phyloP scores from a whole-genome alignment of 2,113 vertebrate genomes.

The Solea senegalensis region DNA sequence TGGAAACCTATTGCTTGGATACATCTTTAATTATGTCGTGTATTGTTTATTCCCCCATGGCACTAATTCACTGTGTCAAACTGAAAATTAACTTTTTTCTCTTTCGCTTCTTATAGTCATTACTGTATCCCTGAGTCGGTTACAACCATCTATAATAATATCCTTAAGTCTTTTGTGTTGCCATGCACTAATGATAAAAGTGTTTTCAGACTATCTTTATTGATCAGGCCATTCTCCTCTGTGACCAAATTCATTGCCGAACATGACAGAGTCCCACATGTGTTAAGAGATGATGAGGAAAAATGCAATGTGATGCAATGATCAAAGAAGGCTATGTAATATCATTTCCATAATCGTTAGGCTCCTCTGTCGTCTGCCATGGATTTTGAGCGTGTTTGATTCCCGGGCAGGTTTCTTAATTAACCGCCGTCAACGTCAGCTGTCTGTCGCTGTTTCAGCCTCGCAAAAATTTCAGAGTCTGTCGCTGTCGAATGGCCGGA shows the following conservation, averaged over 20 bases:
- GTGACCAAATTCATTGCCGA: conserved; percentile 73
- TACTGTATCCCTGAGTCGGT: conserved; percentile 63
- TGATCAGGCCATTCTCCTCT: conserved; percentile 76
- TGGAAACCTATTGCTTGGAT: conserved; percentile 68
- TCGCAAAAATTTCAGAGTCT: conserved; percentile 73
- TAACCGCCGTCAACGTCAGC: conserved; percentile 75
- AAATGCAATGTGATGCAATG: conserved; percentile 84
- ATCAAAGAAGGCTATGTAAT: conserved; percentile 82
- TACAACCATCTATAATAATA: conserved; percentile 72
- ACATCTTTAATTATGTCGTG: conserved; percentile 68
- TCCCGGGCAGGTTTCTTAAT: conserved; percentile 82
- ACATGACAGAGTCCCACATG: conserved; percentile 72
- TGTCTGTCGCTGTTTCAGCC: conserved; percentile 72
- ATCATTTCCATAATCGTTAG: conserved; percentile 81
- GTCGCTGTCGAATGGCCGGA: conserved; percentile 60
- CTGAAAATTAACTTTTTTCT: conserved; percentile 37
- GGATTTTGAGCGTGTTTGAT: conserved; percentile 76
- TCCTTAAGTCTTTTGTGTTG: conserved; percentile 71
- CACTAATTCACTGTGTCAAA: conserved; percentile 63
- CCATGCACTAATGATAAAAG: conserved; percentile 67
- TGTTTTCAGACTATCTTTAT: conserved; percentile 73
- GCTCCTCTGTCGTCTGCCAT: conserved; percentile 76
- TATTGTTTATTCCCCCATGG: conserved; percentile 67
- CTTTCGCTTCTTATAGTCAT: conserved; percentile 49
- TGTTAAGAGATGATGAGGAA: conserved; percentile 68